phyloP scores from a whole-genome alignment of 92 coral and sea anemone genomes.

The Porites lobata region DNA sequence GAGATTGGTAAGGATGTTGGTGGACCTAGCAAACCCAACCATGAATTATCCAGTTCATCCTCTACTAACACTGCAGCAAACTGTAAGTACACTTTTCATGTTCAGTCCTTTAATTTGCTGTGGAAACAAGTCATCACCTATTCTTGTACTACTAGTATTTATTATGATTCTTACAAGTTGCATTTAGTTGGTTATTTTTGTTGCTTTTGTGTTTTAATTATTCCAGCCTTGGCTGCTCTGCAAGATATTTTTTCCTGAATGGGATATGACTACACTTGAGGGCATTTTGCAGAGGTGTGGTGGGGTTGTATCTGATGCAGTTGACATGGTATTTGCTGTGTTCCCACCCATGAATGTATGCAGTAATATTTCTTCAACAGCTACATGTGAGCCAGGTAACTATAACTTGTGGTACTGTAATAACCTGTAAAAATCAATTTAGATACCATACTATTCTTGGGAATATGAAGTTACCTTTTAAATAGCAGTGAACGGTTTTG shows the following conservation, averaged over 20 bases:
- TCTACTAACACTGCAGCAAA: slow-evolving; percentile 21
- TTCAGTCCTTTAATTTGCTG: slow-evolving; percentile 12
- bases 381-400: slow-evolving; percentile 16
- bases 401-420: slow-evolving; percentile 16
- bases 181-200: slow-evolving; percentile 17
- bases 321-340: slow-evolving; percentile 21
- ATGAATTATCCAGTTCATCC: slow-evolving; percentile 7
- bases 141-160: background rate
- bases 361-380: slow-evolving; percentile 11
- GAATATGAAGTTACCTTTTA: slow-evolving; percentile 15
- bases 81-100: slow-evolving; percentile 12
- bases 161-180: slow-evolving; percentile 12
- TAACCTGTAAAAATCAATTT: slow-evolving; percentile 19
- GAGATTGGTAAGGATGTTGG: slow-evolving; percentile 19
- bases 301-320: slow-evolving; percentile 28
- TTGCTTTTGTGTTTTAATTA: slow-evolving; percentile 1
- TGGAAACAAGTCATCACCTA: slow-evolving; percentile 21
- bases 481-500: slow-evolving; percentile 9
- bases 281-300: slow-evolving; percentile 32
- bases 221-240: slow-evolving; percentile 31
- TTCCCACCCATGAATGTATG: slow-evolving; percentile 22
- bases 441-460: slow-evolving; percentile 14
- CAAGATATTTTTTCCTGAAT: slow-evolving; percentile 21
- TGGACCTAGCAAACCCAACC: slow-evolving; percentile 11
- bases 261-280: slow-evolving; percentile 23